Base-by-base conservation (phyloP, 2,113 vertebrate species). In the Epinephelus lanceolatus region DNA sequence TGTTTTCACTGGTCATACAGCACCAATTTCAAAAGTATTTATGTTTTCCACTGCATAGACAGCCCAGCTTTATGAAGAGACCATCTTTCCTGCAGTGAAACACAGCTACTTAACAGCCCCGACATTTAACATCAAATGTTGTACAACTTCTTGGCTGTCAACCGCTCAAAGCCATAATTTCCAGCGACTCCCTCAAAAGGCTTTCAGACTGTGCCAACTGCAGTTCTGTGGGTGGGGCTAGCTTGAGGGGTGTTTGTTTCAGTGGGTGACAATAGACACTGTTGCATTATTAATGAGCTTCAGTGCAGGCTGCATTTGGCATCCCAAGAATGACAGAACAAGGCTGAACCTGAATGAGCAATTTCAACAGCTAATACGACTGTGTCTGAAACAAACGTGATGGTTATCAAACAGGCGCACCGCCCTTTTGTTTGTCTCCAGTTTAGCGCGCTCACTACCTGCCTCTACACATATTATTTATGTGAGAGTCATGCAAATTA, bases 231-330 rank as follows among this genome's bases (percentile, higher is more conserved):
- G 87, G 89, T 42, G 87, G 82, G 81, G 89, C 49, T 74, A 23
- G 88, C 89, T 80, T 9, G 14, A 80, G 86, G 85, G 78, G 71
- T 90, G 84, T 88, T 92, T 88, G 84, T 85, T 92, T 85, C 85
- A 83, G 76, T 14, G 60, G 81, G 77, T 86, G 86, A 88, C 82
- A 88, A 89, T 18, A 76, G 88, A 87, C 80, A 47, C 74, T 73
- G 63, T 57, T 92, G 79, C 82, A 89, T 92, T 90, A 92, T 92
- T 88, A 70, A 92, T 76, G 25, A 86, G 72, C 56, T 57, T 61
- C 66, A 21, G 67, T n/a, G 51, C 55, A 53, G 71, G 62, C 52
- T 76, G 57, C 71, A 42, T 78, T 83, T 77, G 49, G 86, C 42
- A 67, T 88, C 33, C 51, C 66, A 56, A 51, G 52, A 81, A 84